phyloP scores from a whole-genome alignment of 2,888 invertebrate genomes.

The Ormyrus rosae region DNA sequence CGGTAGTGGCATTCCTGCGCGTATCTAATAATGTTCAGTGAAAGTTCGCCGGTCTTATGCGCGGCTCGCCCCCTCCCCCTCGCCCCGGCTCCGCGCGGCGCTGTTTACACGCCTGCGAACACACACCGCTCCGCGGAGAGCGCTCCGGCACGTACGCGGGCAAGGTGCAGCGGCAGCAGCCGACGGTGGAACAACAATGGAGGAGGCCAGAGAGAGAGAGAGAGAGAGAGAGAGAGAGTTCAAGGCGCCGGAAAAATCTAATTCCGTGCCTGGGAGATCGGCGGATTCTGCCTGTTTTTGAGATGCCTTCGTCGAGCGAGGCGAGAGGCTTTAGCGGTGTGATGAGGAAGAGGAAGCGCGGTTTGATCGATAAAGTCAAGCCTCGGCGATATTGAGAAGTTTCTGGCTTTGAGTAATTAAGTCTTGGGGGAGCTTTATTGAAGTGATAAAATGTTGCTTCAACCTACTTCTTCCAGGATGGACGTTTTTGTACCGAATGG shows the following conservation, averaged over 20 bases:
- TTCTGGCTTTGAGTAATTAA: too few relatives aligned
- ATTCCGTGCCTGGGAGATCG: neutral
- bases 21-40: conserved; percentile 74
- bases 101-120: conserved; percentile 66
- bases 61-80: conserved; percentile 59
- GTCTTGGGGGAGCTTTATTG: too few relatives aligned
- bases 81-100: conserved; percentile 20
- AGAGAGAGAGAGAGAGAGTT: conserved; percentile 8
- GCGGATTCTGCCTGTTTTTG: neutral
- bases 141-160: conserved; percentile 55
- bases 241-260: neutral
- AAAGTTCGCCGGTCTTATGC: conserved; percentile 69
- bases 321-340: too few relatives aligned
- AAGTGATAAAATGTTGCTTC: too few relatives aligned
- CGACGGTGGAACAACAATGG: neutral
- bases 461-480: too few relatives aligned
- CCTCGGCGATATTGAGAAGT: too few relatives aligned
- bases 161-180: conserved; percentile 38
- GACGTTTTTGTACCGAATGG: too few relatives aligned
- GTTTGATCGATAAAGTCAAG: too few relatives aligned
- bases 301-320: too few relatives aligned
- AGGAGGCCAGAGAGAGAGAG: conserved; percentile 24
- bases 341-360: too few relatives aligned
- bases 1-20: conserved; percentile 74
- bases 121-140: neutral